A percentile compares a stretch with the other conserved stretches of the same genome.
These are phyloP conservation scores for Gnathonemus longibarbis DNA, from an alignment of 2,113 vertebrate species.

Conservation along the genomic window DNA sequence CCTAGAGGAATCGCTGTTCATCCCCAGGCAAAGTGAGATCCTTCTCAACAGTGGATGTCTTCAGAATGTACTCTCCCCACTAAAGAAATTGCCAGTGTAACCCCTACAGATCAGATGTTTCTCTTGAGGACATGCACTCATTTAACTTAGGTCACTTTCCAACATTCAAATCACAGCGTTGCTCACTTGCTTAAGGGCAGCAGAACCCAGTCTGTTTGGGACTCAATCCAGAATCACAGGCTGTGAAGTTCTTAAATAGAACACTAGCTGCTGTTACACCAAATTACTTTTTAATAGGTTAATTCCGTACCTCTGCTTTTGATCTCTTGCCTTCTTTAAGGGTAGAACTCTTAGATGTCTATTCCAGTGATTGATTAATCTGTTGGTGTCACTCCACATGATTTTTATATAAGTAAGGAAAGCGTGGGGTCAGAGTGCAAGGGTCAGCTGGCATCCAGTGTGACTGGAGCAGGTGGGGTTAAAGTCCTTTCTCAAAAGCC, in stretches of 20 bases:
- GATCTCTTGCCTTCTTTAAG: not conserved
- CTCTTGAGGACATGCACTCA: not conserved
- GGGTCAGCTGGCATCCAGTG: not conserved
- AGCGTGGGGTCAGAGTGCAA: not conserved
- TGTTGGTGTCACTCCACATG: not conserved
- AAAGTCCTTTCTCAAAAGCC: not conserved
- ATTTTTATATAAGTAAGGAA: not conserved
- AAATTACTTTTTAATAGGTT: not conserved
- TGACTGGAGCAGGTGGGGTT: not conserved
- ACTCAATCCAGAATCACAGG: not conserved
- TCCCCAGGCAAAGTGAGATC: slow-evolving; percentile 73
- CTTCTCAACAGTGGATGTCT: not conserved
- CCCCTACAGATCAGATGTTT: not conserved
- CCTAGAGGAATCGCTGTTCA: slow-evolving; percentile 80
- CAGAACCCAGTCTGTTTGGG: not conserved
- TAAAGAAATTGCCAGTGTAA: not conserved
- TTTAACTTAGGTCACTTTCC: not conserved
- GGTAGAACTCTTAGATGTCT: not conserved
- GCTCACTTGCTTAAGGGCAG: not conserved
- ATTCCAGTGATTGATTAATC: not conserved
- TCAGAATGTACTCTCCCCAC: not conserved
- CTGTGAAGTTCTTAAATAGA: not conserved
- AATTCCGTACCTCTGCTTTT: not conserved
- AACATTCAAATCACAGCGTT: not conserved
- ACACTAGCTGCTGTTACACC: not conserved